Evolutionary conservation across 2,888 invertebrate genomes (phyloP), one percentile per base, ranked within the genome.

Genomic region (Seladonia tumulorum): DNA sequence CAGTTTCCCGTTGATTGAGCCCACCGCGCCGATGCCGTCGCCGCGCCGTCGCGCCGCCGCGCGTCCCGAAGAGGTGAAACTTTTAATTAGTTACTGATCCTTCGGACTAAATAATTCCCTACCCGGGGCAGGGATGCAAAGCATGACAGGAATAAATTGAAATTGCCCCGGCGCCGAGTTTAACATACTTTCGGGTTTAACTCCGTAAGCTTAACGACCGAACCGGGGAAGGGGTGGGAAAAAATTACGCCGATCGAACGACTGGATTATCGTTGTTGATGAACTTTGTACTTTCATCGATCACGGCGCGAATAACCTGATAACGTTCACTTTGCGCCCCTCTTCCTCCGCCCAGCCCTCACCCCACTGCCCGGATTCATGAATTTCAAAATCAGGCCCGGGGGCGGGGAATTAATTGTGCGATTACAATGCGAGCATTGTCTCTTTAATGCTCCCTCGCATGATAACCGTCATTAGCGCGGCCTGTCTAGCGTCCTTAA

Each of bases 51-150:
- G n/a, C n/a, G n/a, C n/a, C 53, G 22, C 53, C 53, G 57, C 18
- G 35, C 45, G 47, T 16, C 22, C 39, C 77, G 87, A 87, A 84
- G 86, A 78, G 79, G 76, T 47, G 76, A 91, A 93, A 93, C 92
- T 92, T 93, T 93, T 93, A 93, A 93, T 93, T 93, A 93, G 92
- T 93, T 92, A 87, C 90, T 89, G 90, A 93, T 92, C 91, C 89
- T 86, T 79, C 72, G 81, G 86, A 87, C 86, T 82, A 86, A 88
- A 87, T 86, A 83, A 85, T 79, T 83, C 87, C 76, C 78, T 72
- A 74, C n/a, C 78, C 75, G 22, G n/a, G 57, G 81, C 79, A 76
- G 53, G 53, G 76, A 70, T 78, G 72, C 77, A 75, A 70, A 72
- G 80, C 88, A 83, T 79, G 88, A 87, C 87, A 73, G 79, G 85